Percentiles rank a stretch among this genome's conserved stretches.
Conservation (phyloP, 2,113 vertebrate species). For the Oxyura jamaicensis region DNA sequence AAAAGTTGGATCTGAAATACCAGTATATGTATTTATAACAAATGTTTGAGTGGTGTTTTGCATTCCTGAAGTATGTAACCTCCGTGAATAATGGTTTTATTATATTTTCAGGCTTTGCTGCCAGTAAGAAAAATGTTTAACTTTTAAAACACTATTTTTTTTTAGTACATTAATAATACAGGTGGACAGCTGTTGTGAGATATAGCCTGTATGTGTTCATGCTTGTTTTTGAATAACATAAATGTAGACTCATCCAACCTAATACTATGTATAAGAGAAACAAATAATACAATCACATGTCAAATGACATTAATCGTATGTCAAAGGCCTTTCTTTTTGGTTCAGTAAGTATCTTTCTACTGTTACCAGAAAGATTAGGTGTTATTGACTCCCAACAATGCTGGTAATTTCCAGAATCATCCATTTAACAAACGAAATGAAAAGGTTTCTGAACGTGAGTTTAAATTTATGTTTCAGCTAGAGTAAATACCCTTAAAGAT, state of each 20-base stretch:
- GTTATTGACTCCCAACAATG: not conserved
- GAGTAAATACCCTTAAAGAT: not conserved
- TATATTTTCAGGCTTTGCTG: not conserved
- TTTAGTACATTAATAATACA: not conserved
- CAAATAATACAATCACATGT: not conserved
- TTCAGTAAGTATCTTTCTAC: not conserved
- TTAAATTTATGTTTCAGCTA: not conserved
- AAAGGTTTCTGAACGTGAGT: not conserved
- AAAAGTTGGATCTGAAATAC: not conserved
- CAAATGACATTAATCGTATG: not conserved
- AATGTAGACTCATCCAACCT: not conserved
- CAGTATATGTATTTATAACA: not conserved
- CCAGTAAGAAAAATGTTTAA: not conserved
- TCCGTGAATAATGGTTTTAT: not conserved
- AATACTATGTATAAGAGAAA: not conserved
- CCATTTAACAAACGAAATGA: not conserved
- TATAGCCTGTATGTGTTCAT: not conserved
- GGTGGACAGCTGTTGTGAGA: not conserved
- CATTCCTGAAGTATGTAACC: not conserved
- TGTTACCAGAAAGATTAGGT: not conserved
- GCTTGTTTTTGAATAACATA: not conserved
- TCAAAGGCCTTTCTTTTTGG: not conserved
- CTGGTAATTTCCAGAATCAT: not conserved
- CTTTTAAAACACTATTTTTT: not conserved
- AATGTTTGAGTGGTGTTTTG: not conserved